Evolutionary conservation across 2,888 invertebrate species (phyloP), one percentile per base, ranked within the genome.

Genomic region (Ectemnius continuus): DNA sequence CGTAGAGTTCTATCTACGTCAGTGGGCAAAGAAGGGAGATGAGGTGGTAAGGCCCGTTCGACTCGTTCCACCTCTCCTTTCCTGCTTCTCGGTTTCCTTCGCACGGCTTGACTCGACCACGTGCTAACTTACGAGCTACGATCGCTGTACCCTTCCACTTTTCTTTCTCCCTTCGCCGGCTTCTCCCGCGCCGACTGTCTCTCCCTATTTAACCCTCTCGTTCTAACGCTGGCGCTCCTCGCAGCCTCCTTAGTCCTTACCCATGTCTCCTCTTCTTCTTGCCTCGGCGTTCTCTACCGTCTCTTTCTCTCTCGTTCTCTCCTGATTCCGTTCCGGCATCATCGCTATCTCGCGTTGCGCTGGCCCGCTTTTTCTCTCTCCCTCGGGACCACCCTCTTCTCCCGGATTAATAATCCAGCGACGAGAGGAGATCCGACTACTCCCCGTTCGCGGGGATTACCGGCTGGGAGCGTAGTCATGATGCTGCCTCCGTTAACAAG

Each of bases 121-220:
- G 90, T 89, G 90, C 88, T 89, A 89, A 89, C 89, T 89, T 89
- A 89, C 88, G 88, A 89, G 87, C 87, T 83, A 85, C 85, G 86
- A 88, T 86, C 82, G 80, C 80, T 82, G 83, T 84, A 83, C 84
- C 84, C 81, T 82, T 78, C 78, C 79, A 83, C 80, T 81, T 80
- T 74, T 83, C 76, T 73, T 70, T 82, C 77, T 66, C 71, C 70
- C 73, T 77, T 76, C 68, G 61, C 80, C 67, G 69, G 61, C 75
- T 64, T 75, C 64, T 64, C 78, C 75, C 72, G 77, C 79, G 78
- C 46, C 76, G 75, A 73, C 76, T 67, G 67, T 73, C 73, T 70
- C 62, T 76, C 66, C 68, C 69, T 75, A 18, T 16, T 26, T 52
- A 52, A 16, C 52, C 52, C 16, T 52, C 52, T 52, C 52, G 52